These are phyloP conservation scores for Drosophila dives DNA, from an alignment of 2,888 invertebrate genomes.

Conservation along the genomic window DNA sequence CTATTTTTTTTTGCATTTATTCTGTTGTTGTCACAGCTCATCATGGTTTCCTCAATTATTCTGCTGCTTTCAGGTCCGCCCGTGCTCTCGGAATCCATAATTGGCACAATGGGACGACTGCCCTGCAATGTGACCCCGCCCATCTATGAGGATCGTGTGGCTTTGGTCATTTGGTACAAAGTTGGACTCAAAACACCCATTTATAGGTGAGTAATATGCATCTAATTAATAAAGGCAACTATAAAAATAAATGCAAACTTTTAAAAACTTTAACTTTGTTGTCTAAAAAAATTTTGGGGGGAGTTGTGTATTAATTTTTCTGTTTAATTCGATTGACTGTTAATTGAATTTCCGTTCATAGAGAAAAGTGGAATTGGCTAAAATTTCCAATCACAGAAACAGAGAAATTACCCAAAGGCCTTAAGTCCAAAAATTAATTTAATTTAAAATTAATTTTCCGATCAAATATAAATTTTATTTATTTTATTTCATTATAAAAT, in stretches of 20 bases:
- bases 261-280: background rate
- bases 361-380: background rate
- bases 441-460: background rate
- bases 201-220: conserved; percentile 81
- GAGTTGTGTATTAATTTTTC: background rate
- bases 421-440: background rate
- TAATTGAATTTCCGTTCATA: background rate
- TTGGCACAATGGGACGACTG: conserved; percentile 83
- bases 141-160: conserved; percentile 84
- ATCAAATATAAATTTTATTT: background rate
- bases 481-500: background rate
- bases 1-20: conserved; percentile 12
- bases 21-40: conserved; percentile 53
- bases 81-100: conserved; percentile 84
- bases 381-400: background rate
- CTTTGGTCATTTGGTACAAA: conserved; percentile 85
- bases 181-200: conserved; percentile 85
- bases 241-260: background rate
- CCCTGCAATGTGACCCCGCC: conserved; percentile 85
- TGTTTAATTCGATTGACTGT: background rate
- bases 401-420: background rate
- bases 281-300: background rate
- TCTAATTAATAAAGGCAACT: background rate
- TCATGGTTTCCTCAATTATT: conserved; percentile 40
- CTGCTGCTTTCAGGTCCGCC: conserved; percentile 82